These are phyloP conservation scores for Triops longicaudatus DNA, from an alignment of 1,140 invertebrate species.

Conservation along the genomic window DNA sequence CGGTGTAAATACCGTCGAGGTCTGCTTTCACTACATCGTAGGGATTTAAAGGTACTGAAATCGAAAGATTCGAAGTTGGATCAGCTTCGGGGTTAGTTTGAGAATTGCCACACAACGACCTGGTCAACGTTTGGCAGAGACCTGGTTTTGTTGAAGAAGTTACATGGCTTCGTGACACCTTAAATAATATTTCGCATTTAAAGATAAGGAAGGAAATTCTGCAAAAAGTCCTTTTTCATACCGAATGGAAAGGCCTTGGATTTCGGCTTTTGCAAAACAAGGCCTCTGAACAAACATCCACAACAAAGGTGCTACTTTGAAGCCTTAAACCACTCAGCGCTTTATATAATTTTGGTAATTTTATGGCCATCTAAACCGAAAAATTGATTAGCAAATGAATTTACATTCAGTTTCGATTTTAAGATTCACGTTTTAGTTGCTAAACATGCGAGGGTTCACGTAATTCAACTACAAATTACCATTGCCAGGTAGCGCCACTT, in stretches of 20 bases:
- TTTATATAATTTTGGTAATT: background rate
- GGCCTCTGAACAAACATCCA: background rate
- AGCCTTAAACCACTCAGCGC: background rate
- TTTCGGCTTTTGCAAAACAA: background rate
- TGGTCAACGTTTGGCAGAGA: background rate
- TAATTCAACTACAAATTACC: no score
- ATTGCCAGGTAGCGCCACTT: no score
- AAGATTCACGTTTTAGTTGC: no score
- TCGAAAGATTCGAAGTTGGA: conserved; percentile 33
- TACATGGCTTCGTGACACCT: background rate
- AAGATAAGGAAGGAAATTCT: no score
- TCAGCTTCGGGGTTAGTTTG: background rate
- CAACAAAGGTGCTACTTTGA: background rate
- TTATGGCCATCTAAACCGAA: background rate
- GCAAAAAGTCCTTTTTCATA: background rate
- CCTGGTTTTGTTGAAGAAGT: background rate
- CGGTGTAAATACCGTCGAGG: conserved; percentile 67
- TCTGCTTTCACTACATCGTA: conserved; percentile 76
- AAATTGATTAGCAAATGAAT: background rate
- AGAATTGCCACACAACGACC: background rate
- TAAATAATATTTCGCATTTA: no score
- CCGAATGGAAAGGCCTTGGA: background rate
- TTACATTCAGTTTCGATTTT: background rate
- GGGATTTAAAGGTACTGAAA: conserved; percentile 61
- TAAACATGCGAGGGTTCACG: no score